A percentile compares a stretch with the other conserved stretches of the same genome.
phyloP scores from a whole-genome alignment of 2,113 vertebrate species.

The Psephotus haematonotus region DNA sequence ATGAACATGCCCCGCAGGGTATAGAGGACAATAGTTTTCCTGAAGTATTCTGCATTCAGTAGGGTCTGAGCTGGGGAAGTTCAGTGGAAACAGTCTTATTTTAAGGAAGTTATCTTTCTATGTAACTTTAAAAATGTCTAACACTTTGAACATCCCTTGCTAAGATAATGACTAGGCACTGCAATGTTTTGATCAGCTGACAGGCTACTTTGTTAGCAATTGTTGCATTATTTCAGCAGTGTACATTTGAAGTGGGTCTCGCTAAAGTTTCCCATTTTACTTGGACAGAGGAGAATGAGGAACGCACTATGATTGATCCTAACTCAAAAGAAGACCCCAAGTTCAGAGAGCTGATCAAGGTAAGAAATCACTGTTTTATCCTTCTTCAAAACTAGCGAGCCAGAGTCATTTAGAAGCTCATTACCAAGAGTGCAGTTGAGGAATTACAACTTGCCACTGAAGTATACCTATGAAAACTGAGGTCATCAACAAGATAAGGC shows the following conservation, averaged over 20 bases:
- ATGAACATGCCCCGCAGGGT: not conserved
- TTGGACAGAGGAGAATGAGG: conserved; percentile 93
- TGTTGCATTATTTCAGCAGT: not conserved
- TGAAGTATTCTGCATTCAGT: not conserved
- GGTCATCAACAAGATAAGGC: not conserved
- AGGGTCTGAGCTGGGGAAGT: not conserved
- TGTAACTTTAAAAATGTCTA: not conserved
- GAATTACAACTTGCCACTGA: not conserved
- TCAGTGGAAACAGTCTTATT: not conserved
- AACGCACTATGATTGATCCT: conserved; percentile 92
- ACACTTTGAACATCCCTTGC: not conserved
- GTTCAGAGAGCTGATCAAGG: conserved; percentile 95
- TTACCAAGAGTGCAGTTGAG: not conserved
- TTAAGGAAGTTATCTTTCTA: not conserved
- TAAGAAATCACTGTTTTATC: conserved; percentile 39
- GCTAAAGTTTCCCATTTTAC: not conserved
- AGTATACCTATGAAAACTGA: not conserved
- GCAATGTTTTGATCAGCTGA: not conserved
- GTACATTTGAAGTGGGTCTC: not conserved
- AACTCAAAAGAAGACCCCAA: conserved; percentile 88
- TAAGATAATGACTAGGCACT: not conserved
- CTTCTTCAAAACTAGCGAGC: not conserved
- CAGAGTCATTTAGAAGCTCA: not conserved
- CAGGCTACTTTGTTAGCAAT: not conserved
- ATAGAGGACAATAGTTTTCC: not conserved